phyloP scores from a whole-genome alignment of 2,113 vertebrate species.

The Melanostigma gelatinosum region DNA sequence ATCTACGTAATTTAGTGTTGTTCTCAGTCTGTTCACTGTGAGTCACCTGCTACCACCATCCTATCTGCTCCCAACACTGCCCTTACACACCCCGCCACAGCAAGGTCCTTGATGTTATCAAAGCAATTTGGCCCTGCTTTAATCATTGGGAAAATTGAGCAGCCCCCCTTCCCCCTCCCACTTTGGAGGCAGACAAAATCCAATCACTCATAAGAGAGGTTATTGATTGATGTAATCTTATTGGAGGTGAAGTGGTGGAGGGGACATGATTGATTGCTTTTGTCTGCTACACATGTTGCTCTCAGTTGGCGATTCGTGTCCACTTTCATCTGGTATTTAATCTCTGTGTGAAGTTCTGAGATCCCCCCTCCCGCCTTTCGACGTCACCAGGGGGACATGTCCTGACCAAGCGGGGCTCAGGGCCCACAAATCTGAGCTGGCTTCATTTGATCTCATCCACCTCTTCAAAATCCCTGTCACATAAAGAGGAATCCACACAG shows the following conservation, averaged over 20 bases:
- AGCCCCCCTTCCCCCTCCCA: constrained; percentile 53
- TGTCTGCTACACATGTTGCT: constrained; percentile 85
- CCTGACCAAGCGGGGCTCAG: not conserved
- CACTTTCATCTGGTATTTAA: constrained; percentile 82
- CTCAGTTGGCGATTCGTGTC: constrained; percentile 75
- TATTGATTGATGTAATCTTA: constrained; percentile 90
- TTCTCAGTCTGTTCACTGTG: constrained; percentile 39
- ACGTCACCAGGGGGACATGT: not conserved
- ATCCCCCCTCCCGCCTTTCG: constrained; percentile 3
- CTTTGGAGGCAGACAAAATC: constrained; percentile 81
- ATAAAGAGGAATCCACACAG: constrained; percentile 6
- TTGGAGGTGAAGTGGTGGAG: constrained; percentile 79
- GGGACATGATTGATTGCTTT: constrained; percentile 83
- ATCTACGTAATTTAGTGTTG: constrained; percentile 15
- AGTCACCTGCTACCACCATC: constrained; percentile 40
- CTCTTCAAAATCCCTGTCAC: constrained; percentile 43
- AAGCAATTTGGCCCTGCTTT: constrained; percentile 85
- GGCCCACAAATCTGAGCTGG: constrained; percentile 40
- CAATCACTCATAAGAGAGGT: constrained; percentile 86
- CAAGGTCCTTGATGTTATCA: constrained; percentile 88
- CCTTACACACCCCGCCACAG: constrained; percentile 80
- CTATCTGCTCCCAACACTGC: constrained; percentile 77
- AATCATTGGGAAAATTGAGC: constrained; percentile 88
- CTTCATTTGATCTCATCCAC: constrained; percentile 56
- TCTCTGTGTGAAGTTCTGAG: constrained; percentile 72